phyloP scores from a whole-genome alignment of 2,888 invertebrate species.

The Calliscelio sp. region DNA sequence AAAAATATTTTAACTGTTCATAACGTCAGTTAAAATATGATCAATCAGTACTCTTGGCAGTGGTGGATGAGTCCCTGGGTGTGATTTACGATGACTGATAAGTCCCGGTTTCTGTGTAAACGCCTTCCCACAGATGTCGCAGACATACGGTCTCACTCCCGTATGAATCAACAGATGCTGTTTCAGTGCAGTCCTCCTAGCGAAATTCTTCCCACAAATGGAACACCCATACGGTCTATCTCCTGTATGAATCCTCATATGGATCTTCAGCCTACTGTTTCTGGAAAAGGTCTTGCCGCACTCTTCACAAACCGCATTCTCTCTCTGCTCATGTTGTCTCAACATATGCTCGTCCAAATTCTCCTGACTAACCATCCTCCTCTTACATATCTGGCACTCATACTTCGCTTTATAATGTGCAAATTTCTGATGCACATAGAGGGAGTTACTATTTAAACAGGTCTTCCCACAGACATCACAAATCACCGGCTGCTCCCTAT shows the following conservation, averaged over 20 bases:
- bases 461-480: conserved; percentile 83
- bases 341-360: conserved; percentile 85
- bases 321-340: conserved; percentile 83
- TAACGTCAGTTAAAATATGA: conserved; percentile 82
- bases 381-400: conserved; percentile 83
- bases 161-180: conserved; percentile 84
- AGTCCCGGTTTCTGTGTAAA: conserved; percentile 84
- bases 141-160: conserved; percentile 83
- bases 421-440: conserved; percentile 83
- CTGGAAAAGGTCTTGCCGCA: conserved; percentile 84
- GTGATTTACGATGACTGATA: conserved; percentile 84
- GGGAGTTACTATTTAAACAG: conserved; percentile 81
- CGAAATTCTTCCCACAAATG: conserved; percentile 83
- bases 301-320: conserved; percentile 85
- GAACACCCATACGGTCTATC: conserved; percentile 83
- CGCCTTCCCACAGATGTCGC: conserved; percentile 84
- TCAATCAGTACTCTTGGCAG: conserved; percentile 83
- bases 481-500: conserved; percentile 81
- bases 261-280: conserved; percentile 83
- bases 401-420: conserved; percentile 84
- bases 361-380: conserved; percentile 85
- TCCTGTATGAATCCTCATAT: conserved; percentile 85
- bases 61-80: conserved; percentile 84
- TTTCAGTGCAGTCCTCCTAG: conserved; percentile 82
- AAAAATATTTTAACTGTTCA: conserved; percentile 75